Base-by-base conservation (phyloP, 1,140 invertebrate genomes). In the Drosophila miranda region DNA sequence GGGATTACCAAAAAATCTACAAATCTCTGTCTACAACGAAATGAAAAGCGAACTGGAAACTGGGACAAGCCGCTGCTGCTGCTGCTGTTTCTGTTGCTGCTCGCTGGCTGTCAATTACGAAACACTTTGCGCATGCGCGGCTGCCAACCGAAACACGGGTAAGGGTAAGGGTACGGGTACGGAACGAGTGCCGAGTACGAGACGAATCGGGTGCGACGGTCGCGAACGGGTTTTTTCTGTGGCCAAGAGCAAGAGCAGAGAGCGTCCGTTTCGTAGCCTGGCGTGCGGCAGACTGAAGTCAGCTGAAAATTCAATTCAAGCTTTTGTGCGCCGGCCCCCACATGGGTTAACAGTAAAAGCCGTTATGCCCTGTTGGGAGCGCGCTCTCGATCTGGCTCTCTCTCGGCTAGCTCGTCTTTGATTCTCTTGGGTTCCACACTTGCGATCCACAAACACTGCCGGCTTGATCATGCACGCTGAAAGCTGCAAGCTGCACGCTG, bases 251-350 rank as follows among this genome's bases (percentile, higher is more conserved):
- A 58, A 52, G 60, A 63, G 78, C 81, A 73, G 54, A 52, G 60
- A 63, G 78, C 84, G 75, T 89, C 89, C 81, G 81, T 75, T 74
- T 81, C 57, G 70, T 62, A 89, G 78, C 71, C 80, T 75, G 75
- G 81, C 88, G 87, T 77, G 66, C 69, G 73, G 78, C 81, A 90
- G 89, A 90, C 89, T 90, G 78, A 90, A 76, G 67, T 51, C 82
- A 78, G 70, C 62, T 68, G 64, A 74, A 77, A 79, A 70, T 74
- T 72, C 60, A 75, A 68, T 80, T 77, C 57, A 55, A 59, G 49
- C 57, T 67, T 7, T 52, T 49, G 41, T 55, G 79, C 66, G 75
- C 52, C 54, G 42, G 45, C 53, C 50, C 44, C 50, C 26, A 68
- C 64, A 51, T 8, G 26, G 54, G 73, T 67, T 87, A 87, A 87